phyloP scores from a whole-genome alignment of 2,888 invertebrate species.

The Adineta ricciae region DNA sequence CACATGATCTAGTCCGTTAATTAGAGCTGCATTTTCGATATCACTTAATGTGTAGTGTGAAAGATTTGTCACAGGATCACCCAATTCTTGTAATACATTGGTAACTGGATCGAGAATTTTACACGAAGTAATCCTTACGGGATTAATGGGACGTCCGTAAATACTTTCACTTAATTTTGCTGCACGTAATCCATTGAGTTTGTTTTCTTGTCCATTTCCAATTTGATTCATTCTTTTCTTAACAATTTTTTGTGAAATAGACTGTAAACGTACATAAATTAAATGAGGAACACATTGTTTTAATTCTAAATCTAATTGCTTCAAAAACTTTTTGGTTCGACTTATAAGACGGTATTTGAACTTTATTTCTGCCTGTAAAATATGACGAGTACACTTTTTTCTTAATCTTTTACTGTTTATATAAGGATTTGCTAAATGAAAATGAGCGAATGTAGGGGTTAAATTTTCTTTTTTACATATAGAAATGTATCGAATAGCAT shows the following conservation, averaged over 20 bases:
- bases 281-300: neutral
- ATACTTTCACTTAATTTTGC: neutral
- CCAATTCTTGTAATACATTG: neutral
- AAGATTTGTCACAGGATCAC: neutral
- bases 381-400: neutral
- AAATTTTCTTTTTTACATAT: neutral
- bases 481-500: neutral
- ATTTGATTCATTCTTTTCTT: neutral
- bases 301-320: neutral
- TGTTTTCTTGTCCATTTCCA: neutral
- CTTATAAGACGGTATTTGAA: neutral
- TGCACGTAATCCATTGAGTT: neutral
- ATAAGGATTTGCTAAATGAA: neutral
- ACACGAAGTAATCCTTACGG: neutral
- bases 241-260: neutral
- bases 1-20: too few relatives aligned
- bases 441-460: neutral
- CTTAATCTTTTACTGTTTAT: neutral
- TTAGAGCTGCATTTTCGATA: too few relatives aligned
- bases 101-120: neutral
- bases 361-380: neutral
- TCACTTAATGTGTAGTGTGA: neutral
- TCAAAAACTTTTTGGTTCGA: neutral
- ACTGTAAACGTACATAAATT: neutral
- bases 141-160: neutral